Conservation (phyloP, 2,113 vertebrate genomes). For the Equus quagga region DNA sequence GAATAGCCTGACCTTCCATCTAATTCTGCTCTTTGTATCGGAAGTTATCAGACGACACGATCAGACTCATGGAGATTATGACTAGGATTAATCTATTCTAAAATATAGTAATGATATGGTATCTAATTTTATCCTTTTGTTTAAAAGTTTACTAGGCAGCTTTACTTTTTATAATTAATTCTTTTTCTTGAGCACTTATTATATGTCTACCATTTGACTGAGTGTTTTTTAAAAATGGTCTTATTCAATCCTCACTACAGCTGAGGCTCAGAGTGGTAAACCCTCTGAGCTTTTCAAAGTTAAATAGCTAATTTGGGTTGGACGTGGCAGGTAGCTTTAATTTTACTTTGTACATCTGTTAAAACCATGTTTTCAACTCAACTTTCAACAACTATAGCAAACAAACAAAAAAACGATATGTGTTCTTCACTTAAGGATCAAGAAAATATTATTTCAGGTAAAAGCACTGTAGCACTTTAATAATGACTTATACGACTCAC, state of each 20-base stretch:
- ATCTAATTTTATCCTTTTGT: not conserved
- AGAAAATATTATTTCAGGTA: not conserved
- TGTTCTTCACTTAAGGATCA: not conserved
- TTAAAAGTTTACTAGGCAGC: not conserved
- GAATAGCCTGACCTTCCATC: not conserved
- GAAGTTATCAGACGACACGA: not conserved
- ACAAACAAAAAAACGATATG: not conserved
- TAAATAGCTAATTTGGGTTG: not conserved
- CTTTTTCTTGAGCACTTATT: not conserved
- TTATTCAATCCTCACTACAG: not conserved
- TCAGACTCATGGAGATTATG: not conserved
- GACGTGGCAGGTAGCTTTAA: not conserved
- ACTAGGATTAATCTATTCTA: not conserved
- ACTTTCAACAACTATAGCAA: not conserved
- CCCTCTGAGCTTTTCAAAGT: not conserved
- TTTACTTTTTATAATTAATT: not conserved
- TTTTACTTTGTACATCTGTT: not conserved
- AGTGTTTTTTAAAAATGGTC: not conserved
- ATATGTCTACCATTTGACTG: not conserved
- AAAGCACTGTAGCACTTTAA: not conserved
- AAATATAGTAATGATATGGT: not conserved
- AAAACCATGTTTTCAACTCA: not conserved
- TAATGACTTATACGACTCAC: not conserved
- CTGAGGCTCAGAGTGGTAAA: not conserved
- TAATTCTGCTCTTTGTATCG: not conserved